Evolutionary conservation across 1,140 invertebrate species (phyloP).

Genomic region (Listronotus oregonensis): DNA sequence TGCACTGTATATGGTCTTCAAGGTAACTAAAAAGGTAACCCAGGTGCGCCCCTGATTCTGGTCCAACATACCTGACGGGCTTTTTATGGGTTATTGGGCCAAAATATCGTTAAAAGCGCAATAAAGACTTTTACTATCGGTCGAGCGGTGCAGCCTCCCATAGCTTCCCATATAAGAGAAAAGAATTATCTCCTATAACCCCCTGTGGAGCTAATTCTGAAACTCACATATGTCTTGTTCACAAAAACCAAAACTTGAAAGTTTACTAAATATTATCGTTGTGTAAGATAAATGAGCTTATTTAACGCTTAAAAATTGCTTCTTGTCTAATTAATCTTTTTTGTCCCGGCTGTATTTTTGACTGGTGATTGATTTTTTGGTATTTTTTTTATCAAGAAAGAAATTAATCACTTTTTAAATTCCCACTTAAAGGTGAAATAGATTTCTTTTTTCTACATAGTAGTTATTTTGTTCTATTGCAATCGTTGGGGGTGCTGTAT

Average conservation of each 20-base stretch:
- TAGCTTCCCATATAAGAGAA: constrained; percentile 20
- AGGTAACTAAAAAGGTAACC: too few species aligned
- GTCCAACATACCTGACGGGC: constrained; percentile 16
- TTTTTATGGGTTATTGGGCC: constrained; percentile 34
- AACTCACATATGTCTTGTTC: constrained; percentile 35
- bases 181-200: constrained; percentile 27
- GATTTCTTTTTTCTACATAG: too few species aligned
- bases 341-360: constrained; percentile 10
- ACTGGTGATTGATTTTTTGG: constrained; percentile 11
- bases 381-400: background rate
- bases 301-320: constrained; percentile 35
- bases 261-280: constrained; percentile 36
- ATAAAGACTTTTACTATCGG: constrained; percentile 31
- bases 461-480: too few species aligned
- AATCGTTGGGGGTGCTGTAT: too few species aligned
- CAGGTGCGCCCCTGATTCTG: constrained; percentile 9
- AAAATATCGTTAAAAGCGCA: constrained; percentile 32
- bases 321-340: constrained; percentile 35
- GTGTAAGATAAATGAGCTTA: constrained; percentile 34
- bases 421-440: too few species aligned
- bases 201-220: constrained; percentile 33
- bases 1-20: too few species aligned
- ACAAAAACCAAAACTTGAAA: constrained; percentile 35
- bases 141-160: constrained; percentile 18
- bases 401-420: too few species aligned